Conservation (phyloP, 2,888 invertebrate genomes). For the Trichacis sp. region DNA sequence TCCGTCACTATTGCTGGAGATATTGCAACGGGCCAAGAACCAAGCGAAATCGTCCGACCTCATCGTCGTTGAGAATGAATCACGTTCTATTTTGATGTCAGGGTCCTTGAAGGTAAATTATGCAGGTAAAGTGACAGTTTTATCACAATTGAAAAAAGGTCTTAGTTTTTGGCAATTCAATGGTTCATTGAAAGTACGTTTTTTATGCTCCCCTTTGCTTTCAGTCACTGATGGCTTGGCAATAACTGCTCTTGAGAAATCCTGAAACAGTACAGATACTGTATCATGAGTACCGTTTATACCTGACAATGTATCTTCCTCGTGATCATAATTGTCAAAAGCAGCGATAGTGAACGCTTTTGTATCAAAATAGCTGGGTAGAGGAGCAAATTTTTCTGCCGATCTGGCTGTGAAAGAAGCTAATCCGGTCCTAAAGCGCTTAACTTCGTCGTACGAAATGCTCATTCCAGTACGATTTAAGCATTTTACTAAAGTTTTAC, state of each 20-base stretch:
- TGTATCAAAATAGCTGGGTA: slow-evolving; percentile 9
- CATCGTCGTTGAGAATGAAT: too few relatives aligned
- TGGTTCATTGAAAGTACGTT: not conserved
- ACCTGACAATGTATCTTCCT: slow-evolving; percentile 8
- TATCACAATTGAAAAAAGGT: not conserved
- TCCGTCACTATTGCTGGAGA: too few relatives aligned
- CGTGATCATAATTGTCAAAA: slow-evolving; percentile 15
- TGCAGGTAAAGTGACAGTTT: too few relatives aligned
- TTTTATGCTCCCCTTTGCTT: not conserved
- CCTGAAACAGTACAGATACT: too few relatives aligned
- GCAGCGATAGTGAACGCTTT: slow-evolving; percentile 4
- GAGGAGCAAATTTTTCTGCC: slow-evolving; percentile 3
- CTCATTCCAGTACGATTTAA: too few relatives aligned
- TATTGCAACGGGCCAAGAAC: too few relatives aligned
- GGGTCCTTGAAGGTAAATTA: too few relatives aligned
- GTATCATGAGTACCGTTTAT: slow-evolving; percentile 10
- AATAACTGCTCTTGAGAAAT: too few relatives aligned
- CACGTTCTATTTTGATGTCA: too few relatives aligned
- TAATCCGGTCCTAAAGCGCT: slow-evolving; percentile 16
- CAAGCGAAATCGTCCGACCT: too few relatives aligned
- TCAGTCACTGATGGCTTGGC: not conserved
- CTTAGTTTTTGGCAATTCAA: not conserved
- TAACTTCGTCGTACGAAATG: slow-evolving; percentile 24
- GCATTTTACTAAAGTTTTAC: too few relatives aligned
- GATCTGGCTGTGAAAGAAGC: slow-evolving; percentile 16